A percentile compares a stretch with the other conserved stretches of the same genome.
These are phyloP conservation scores for Narcine bancroftii DNA, from an alignment of 2,113 vertebrate genomes.

Conservation along the genomic window DNA sequence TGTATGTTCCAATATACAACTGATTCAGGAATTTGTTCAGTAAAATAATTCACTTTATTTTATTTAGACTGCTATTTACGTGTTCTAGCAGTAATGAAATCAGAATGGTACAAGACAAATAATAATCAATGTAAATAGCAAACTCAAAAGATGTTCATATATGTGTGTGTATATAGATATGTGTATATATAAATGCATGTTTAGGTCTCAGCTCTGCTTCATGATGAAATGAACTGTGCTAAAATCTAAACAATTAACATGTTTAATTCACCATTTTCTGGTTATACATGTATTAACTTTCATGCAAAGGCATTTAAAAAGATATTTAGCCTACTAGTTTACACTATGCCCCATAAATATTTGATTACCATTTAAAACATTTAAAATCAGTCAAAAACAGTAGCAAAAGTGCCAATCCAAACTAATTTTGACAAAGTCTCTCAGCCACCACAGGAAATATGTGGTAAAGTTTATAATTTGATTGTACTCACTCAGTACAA, in stretches of 20 bases:
- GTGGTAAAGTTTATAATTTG: slow-evolving; percentile 76
- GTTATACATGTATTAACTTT: background rate
- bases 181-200: too few species aligned
- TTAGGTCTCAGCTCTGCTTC: slow-evolving; percentile 5
- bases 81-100: slow-evolving; percentile 4
- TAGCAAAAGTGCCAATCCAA: slow-evolving; percentile 40
- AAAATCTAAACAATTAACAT: background rate
- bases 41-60: background rate
- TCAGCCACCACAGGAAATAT: slow-evolving; percentile 68
- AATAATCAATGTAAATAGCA: background rate
- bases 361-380: slow-evolving; percentile 42
- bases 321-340: slow-evolving; percentile 69
- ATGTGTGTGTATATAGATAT: background rate
- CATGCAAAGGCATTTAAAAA: slow-evolving; percentile 59
- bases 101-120: background rate
- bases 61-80: background rate
- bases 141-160: background rate
- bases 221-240: background rate
- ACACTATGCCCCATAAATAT: slow-evolving; percentile 67
- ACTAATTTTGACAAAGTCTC: slow-evolving; percentile 71
- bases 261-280: background rate
- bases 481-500: slow-evolving; percentile 76
- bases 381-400: slow-evolving; percentile 38
- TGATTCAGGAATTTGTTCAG: background rate
- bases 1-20: background rate